Evolutionary conservation across 1,140 invertebrate species (phyloP), one percentile per base, ranked within the genome.

Genomic region (Drosophila virilis): DNA sequence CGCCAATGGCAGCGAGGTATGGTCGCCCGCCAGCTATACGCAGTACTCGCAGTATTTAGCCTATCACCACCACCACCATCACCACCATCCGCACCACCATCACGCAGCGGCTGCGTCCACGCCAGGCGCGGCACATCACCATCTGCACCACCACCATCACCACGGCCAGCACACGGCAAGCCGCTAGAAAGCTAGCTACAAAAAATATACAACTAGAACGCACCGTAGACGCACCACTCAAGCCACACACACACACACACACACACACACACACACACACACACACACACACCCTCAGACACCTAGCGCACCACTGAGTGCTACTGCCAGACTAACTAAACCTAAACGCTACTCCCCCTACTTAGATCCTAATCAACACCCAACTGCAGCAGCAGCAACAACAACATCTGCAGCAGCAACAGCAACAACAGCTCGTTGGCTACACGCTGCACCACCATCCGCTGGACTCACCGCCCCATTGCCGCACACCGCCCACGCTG

Each of bases 11-110:
- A 91, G 84, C 82, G 92, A 92, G 92, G 92, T 92, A 92, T 92
- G 92, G 92, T 91, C 92, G 80, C 93, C 93, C 38, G 92, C 93
- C 74, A 85, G 91, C 66, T 93, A 93, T 76, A 80, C 91, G 74
- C 91, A 90, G 76, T 92, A 92, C 74, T 91, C 90, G 84, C 91
- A 92, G 77, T 92, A 92, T 83, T 92, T 92, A 61, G 85, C 90
- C 66, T 92, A 92, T 74, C 90, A 92, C 83, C 88, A 91, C 68
- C 72, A 78, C 64, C 86, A 81, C 66, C 69, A 74, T 38, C 79
- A 81, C 51, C 76, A 75, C 42, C 85, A 89, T 72, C 62, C 77
- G 64, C 77, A 84, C 59, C 86, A 90, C 64, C 70, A 74, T 45
- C 61, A 66, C 52, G 58, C 65, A 67, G 60, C 72, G 75, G 76